Evolutionary conservation across 2,888 invertebrate species (phyloP).

Genomic region (Lasioglossum morio): DNA sequence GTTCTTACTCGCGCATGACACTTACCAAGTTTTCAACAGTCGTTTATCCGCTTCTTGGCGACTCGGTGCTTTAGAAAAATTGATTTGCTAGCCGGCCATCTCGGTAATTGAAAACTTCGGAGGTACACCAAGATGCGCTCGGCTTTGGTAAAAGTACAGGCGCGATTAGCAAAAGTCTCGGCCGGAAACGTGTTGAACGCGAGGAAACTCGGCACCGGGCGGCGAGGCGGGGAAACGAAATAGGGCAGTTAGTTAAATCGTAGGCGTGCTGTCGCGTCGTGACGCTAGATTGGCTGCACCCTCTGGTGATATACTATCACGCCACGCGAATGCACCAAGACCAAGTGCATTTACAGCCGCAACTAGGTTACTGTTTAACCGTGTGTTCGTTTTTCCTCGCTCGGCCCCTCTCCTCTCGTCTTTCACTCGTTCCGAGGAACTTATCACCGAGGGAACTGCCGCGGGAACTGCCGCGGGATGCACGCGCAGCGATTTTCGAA

Average conservation of each 20-base stretch:
- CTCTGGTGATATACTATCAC: conserved; percentile 39
- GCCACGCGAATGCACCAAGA: conserved; percentile 31
- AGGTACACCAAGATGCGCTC: no score
- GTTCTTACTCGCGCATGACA: background rate
- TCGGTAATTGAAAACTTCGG: background rate
- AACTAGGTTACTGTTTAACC: conserved; percentile 44
- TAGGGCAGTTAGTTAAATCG: conserved; percentile 43
- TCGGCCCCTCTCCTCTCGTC: background rate
- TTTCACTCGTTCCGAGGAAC: background rate
- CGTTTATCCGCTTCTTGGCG: background rate
- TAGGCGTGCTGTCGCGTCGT: conserved; percentile 34
- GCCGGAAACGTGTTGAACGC: background rate
- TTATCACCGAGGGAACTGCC: background rate
- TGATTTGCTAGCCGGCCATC: background rate
- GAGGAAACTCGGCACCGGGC: background rate
- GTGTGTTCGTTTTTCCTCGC: background rate
- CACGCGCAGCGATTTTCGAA: conserved; percentile 3
- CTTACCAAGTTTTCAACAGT: background rate
- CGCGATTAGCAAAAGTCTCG: conserved; percentile 21
- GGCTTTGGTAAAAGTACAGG: background rate
- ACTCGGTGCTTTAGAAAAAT: background rate
- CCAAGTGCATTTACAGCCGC: conserved; percentile 36
- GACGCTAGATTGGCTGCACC: conserved; percentile 44
- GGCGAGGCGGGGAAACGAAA: conserved; percentile 28
- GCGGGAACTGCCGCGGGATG: background rate